Percentiles rank a stretch among this genome's conserved stretches.
These are phyloP conservation scores for Acanthosoma haemorrhoidale DNA, from an alignment of 2,888 invertebrate genomes.

Conservation along the genomic window DNA sequence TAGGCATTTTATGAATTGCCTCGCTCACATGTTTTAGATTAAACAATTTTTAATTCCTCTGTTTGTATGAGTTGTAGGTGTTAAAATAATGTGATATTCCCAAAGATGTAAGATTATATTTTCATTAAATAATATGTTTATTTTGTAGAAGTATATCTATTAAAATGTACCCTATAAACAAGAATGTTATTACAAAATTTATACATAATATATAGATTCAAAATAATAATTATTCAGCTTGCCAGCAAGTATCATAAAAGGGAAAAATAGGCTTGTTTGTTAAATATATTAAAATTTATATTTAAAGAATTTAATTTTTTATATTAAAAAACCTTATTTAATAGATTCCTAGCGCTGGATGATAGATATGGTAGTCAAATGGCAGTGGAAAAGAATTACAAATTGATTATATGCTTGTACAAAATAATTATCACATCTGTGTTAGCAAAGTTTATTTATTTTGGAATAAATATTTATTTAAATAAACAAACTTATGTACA, in stretches of 20 bases:
- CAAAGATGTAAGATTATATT: constrained; percentile 13
- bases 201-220: not conserved
- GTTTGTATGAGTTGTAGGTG: not conserved
- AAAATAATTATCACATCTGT: not conserved
- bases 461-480: not conserved
- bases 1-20: not conserved
- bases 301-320: not conserved
- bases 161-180: not conserved
- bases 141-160: not conserved
- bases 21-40: constrained; percentile 2
- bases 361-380: not conserved
- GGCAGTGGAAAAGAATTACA: not conserved
- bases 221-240: not conserved
- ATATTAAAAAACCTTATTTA: not conserved
- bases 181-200: not conserved
- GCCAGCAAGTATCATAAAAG: not conserved
- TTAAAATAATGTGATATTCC: constrained; percentile 23
- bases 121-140: constrained; percentile 12
- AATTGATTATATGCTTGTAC: not conserved
- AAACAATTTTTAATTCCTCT: not conserved
- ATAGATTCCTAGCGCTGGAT: not conserved
- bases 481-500: not conserved
- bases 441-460: not conserved
- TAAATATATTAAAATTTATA: not conserved
- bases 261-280: not conserved